phyloP scores from a whole-genome alignment of 2,113 vertebrate genomes.

The Megalops atlanticus region DNA sequence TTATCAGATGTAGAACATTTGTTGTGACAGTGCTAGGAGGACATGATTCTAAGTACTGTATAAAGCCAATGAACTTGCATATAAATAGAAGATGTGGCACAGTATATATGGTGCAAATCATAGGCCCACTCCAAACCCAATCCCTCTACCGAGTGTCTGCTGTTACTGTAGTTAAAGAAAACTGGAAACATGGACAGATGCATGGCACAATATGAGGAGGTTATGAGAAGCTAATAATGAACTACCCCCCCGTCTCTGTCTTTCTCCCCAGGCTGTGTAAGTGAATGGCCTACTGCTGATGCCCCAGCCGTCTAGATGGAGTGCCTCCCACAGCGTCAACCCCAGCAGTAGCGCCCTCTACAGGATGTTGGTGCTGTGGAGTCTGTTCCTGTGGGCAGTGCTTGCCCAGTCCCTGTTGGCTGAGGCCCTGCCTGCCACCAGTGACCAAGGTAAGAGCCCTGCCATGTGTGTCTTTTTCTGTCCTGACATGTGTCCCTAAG shows the following conservation, averaged over 20 bases:
- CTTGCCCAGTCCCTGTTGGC: constrained; percentile 54
- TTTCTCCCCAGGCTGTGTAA: constrained; percentile 30
- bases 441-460: constrained; percentile 66
- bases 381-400: constrained; percentile 64
- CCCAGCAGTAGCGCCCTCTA: constrained; percentile 62
- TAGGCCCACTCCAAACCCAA: too few species aligned
- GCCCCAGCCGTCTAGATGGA: constrained; percentile 67
- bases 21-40: too few species aligned
- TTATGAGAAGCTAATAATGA: not conserved
- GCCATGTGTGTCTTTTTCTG: too few species aligned
- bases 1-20: too few species aligned
- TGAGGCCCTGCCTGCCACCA: constrained; percentile 57
- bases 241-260: not conserved
- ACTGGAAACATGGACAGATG: too few species aligned
- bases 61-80: too few species aligned
- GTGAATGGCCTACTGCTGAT: constrained; percentile 61
- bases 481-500: too few species aligned
- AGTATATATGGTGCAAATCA: too few species aligned
- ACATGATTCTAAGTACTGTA: too few species aligned
- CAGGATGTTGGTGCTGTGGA: constrained; percentile 69
- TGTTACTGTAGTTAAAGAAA: too few species aligned
- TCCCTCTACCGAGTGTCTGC: too few species aligned
- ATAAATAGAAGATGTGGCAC: too few species aligned
- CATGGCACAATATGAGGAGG: not conserved
- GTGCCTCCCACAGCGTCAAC: constrained; percentile 51